Evolutionary conservation across 2,797 vertebrate species (phyloP).

Genomic region (Sebastes kiyomatsui): DNA sequence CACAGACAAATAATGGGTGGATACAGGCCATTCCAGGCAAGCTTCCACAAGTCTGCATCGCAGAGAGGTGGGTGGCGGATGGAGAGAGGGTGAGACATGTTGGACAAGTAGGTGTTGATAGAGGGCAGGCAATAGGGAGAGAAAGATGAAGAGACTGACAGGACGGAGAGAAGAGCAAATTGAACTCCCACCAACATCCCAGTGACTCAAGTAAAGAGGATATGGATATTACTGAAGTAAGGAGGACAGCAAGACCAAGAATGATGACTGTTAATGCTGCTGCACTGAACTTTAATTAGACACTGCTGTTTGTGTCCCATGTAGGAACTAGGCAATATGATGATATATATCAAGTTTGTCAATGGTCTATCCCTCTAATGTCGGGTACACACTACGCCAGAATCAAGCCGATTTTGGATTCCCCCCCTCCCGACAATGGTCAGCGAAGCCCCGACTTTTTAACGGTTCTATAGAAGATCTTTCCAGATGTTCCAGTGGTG

Average conservation of each 20-base stretch:
- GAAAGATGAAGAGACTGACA: constrained; percentile 1
- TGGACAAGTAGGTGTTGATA: constrained; percentile 23
- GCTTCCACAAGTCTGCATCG: constrained; percentile 56
- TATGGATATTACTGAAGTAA: constrained; percentile 2
- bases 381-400: too few species aligned
- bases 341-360: background rate
- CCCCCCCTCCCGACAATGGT: too few species aligned
- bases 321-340: background rate
- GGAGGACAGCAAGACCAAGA: background rate
- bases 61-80: constrained; percentile 26
- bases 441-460: too few species aligned
- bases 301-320: background rate
- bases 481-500: too few species aligned
- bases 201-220: background rate
- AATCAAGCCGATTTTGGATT: too few species aligned
- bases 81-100: constrained; percentile 17
- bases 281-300: background rate
- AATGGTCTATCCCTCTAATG: background rate
- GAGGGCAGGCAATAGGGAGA: constrained; percentile 17
- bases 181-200: background rate
- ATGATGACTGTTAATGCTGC: background rate
- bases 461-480: too few species aligned
- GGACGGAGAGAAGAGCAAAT: background rate
- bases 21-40: constrained; percentile 65
- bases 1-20: background rate